phyloP scores from a whole-genome alignment of 2,113 vertebrate genomes.

The Heptranchias perlo region DNA sequence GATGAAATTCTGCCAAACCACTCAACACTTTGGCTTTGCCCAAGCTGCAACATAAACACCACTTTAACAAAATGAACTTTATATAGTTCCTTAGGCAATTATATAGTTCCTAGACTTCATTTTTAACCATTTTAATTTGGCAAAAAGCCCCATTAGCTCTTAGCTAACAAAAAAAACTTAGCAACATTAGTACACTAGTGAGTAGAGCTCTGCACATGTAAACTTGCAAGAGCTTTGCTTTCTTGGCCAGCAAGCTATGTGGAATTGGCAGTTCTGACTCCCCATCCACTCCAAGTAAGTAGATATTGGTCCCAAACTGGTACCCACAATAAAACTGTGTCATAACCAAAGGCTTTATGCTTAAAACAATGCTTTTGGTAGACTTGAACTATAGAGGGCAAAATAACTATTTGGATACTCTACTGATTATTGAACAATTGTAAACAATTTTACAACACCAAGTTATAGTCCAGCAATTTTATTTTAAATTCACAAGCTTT shows the following conservation, averaged over 20 bases:
- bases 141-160: not conserved
- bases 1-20: not conserved
- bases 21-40: not conserved
- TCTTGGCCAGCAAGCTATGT: not conserved
- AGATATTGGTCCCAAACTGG: not conserved
- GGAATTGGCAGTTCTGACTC: not conserved
- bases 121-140: not conserved
- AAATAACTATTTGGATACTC: not conserved
- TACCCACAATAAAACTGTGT: not conserved
- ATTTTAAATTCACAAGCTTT: no score
- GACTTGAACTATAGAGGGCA: not conserved
- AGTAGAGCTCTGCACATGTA: not conserved
- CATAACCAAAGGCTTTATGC: not conserved
- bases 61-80: not conserved
- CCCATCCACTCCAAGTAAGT: not conserved
- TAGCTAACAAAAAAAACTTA: not conserved
- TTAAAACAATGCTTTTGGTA: not conserved
- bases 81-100: not conserved
- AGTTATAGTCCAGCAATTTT: no score
- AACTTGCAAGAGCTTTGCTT: not conserved
- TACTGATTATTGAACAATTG: not conserved
- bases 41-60: conserved; percentile 6
- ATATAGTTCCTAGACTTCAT: not conserved
- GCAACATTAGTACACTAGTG: not conserved
- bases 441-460: no score